Evolutionary conservation across 2,113 vertebrate genomes (phyloP).

Genomic region (Gymnorhina tibicen): DNA sequence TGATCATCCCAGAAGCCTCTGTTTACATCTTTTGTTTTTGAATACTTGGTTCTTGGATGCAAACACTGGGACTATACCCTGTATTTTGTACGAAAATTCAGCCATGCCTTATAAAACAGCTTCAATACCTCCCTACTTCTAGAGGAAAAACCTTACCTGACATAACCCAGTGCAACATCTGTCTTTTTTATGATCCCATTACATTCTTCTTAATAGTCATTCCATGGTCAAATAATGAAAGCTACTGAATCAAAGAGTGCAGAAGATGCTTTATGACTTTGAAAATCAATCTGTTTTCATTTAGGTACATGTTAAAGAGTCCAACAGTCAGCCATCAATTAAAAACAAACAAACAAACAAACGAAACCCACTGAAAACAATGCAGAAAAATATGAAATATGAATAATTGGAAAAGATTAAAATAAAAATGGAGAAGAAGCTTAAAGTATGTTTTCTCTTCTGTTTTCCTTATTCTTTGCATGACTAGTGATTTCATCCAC

Average conservation of each 20-base stretch:
- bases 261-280: background rate
- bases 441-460: background rate
- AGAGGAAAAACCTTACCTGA: background rate
- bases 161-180: background rate
- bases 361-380: background rate
- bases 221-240: conserved; percentile 19
- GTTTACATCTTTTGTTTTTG: background rate
- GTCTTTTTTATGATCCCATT: background rate
- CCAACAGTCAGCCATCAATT: background rate
- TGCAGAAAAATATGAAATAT: background rate
- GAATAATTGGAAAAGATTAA: background rate
- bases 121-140: background rate
- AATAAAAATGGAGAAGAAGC: background rate
- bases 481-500: background rate
- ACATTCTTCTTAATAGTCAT: background rate
- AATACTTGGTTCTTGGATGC: background rate
- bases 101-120: background rate
- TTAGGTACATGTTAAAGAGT: background rate
- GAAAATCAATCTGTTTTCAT: background rate
- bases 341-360: background rate
- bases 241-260: background rate
- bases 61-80: background rate
- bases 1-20: background rate
- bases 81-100: background rate
- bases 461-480: background rate